Evolutionary conservation across 2,888 invertebrate genomes (phyloP).

Genomic region (Apeira syringaria): DNA sequence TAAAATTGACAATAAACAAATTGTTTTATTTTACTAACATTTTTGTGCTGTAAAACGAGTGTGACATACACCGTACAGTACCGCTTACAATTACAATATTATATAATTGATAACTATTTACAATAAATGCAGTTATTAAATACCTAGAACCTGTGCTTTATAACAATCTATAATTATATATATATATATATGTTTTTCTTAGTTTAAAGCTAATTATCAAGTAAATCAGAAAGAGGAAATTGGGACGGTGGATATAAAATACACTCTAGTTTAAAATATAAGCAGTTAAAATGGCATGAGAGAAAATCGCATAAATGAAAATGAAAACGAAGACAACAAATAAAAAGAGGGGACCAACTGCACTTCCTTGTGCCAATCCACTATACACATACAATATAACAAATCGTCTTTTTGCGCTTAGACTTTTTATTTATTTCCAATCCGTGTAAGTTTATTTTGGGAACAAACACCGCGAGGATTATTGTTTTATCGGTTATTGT

Average conservation of each 20-base stretch:
- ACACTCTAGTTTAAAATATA: slow-evolving; percentile 68
- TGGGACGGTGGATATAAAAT: slow-evolving; percentile 79
- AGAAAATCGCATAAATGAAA: slow-evolving; percentile 44
- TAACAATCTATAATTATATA: slow-evolving; percentile 82
- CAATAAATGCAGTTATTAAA: slow-evolving; percentile 78
- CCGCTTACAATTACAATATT: slow-evolving; percentile 65
- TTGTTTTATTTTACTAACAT: slow-evolving; percentile 71
- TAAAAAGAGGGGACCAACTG: slow-evolving; percentile 33
- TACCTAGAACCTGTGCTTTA: slow-evolving; percentile 81
- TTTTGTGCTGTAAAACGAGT: slow-evolving; percentile 83
- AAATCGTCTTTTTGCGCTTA: background rate
- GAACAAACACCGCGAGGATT: background rate
- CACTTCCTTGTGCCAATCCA: slow-evolving; percentile 42
- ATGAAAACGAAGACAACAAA: slow-evolving; percentile 17
- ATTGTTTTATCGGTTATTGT: background rate
- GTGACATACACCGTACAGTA: slow-evolving; percentile 76
- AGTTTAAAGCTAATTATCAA: slow-evolving; percentile 77
- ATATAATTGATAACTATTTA: slow-evolving; percentile 67
- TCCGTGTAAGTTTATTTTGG: background rate
- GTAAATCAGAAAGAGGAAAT: slow-evolving; percentile 76
- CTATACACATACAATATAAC: background rate
- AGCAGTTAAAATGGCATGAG: slow-evolving; percentile 52
- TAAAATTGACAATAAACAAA: slow-evolving; percentile 82
- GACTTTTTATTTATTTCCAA: background rate
- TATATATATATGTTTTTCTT: slow-evolving; percentile 77